Base-by-base conservation (phyloP, 2,888 invertebrate genomes). In the Hybos culiciformis region DNA sequence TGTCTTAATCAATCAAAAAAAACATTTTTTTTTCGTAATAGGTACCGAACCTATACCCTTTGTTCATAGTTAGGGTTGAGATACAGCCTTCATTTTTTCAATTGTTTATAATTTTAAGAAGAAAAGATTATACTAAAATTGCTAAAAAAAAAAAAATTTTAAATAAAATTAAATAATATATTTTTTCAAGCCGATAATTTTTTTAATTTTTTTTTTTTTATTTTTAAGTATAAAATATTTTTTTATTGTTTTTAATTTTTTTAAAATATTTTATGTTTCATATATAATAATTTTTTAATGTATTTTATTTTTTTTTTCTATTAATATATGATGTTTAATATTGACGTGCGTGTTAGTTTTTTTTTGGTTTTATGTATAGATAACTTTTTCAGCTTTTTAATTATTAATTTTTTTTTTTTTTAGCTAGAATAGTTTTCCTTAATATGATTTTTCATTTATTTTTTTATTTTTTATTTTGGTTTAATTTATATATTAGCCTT, bases 151-250 rank as follows among this genome's bases (percentile, higher is more conserved):
- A 32, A 15, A 15, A 17, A 55, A 50, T 47, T 45, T 52, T 49
- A 50, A 42, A 48, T 41, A 47, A 45, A 49, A 48, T 46, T 48
- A 47, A 38, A 41, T 43, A 41, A 53, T 51, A 52, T 51, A 48
- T 48, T 52, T 42, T 49, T 48, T 50, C 49, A 53, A n/a, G 52
- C 52, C 55, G 51, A 51, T 48, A 49, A 49, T 51, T 23, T 44
- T 39, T 41, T 41, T 46, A 40, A 43, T 34, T 41, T 33, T 39
- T 11, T 38, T 39, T 43, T 36, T 45, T 21, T 41, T 43, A 42
- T 39, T 43, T 46, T 46, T 42, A n/a, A n/a, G n/a, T n/a, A n/a
- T 42, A 15, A 42, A 41, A 39, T 45, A 31, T 34, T 40, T 41
- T 44, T 47, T 42, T 44, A 6, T 6, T 14, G 14, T 32, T 32